Evolutionary conservation across 2,113 vertebrate genomes (phyloP), one percentile per base, ranked within the genome.

Genomic region (Melanerpes formicivorus): DNA sequence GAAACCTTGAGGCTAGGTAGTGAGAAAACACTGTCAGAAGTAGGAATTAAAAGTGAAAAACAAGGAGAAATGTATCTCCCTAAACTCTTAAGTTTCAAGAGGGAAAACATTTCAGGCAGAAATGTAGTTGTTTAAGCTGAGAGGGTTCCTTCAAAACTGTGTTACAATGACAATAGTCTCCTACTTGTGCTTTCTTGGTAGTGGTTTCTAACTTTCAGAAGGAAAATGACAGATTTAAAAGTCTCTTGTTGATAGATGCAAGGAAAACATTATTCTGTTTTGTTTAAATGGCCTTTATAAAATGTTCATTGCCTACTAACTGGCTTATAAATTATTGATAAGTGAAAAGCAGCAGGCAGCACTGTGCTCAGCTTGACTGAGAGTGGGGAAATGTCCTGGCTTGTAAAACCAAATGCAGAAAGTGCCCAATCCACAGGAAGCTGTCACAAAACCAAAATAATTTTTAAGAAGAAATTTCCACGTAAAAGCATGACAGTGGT

Each of bases 401-500:
- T 87, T 70, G 34, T 70, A 73, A 37, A n/a, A 66, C 8, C 56
- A 76, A 87, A 59, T 32, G 52, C 29, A 82, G 59, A 79, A 87
- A 63, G 42, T 55, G 15, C 18, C 64, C 3, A 0, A 60, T 76
- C 76, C 40, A 65, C 1, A 13, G 34, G 46, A 92, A 75, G 54
- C 18, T 82, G 34, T 67, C 62, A 52, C 56, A 76, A 70, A 84
- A 8, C 42, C 12, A 79, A 76, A 69, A 73, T 37, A 0, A 48
- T 76, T 88, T 93, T 88, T 56, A 80, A 91, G n/a, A 26, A 16
- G 26, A 84, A 91, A 86, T 86, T 78, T 86, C 69, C 32, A 78
- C 42, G 30, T 23, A 40, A 88, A 88, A 78, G 29, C 22, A 75
- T 60, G 55, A 84, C 25, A 78, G 6, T 29, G 37, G 30, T 48